phyloP scores from a whole-genome alignment of 2,888 invertebrate genomes.

The Candidula unifasciata region DNA sequence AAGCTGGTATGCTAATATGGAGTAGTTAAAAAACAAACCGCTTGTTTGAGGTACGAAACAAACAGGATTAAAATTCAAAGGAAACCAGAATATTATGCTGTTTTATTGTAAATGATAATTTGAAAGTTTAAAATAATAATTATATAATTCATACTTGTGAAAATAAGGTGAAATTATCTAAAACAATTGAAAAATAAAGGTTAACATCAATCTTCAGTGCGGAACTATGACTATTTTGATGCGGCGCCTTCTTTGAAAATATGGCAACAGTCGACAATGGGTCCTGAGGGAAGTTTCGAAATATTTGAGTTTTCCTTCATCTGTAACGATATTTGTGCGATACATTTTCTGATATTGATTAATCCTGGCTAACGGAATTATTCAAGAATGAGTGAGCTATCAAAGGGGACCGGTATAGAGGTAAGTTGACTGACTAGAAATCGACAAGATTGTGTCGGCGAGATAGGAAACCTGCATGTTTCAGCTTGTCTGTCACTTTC shows the following conservation, averaged over 20 bases:
- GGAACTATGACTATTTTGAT: slow-evolving; percentile 42
- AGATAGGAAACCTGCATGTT: slow-evolving; percentile 32
- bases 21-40: too few species aligned
- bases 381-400: slow-evolving; percentile 26
- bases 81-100: too few species aligned
- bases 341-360: neutral
- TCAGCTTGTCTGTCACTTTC: slow-evolving; percentile 17
- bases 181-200: too few species aligned
- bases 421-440: slow-evolving; percentile 20
- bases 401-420: slow-evolving; percentile 28
- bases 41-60: too few species aligned
- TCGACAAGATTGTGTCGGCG: too few species aligned
- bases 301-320: neutral
- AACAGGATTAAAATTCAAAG: too few species aligned
- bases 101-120: too few species aligned
- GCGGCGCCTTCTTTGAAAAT: slow-evolving; percentile 52
- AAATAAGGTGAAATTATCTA: too few species aligned
- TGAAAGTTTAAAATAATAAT: too few species aligned
- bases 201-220: slow-evolving; percentile 23
- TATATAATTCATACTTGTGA: too few species aligned
- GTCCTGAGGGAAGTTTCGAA: neutral
- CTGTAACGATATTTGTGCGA: neutral
- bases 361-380: slow-evolving; percentile 27
- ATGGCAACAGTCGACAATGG: slow-evolving; percentile 43
- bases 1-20: too few species aligned